These are phyloP conservation scores for Drosophila percnosoma DNA, from an alignment of 2,888 invertebrate species.

Conservation along the genomic window DNA sequence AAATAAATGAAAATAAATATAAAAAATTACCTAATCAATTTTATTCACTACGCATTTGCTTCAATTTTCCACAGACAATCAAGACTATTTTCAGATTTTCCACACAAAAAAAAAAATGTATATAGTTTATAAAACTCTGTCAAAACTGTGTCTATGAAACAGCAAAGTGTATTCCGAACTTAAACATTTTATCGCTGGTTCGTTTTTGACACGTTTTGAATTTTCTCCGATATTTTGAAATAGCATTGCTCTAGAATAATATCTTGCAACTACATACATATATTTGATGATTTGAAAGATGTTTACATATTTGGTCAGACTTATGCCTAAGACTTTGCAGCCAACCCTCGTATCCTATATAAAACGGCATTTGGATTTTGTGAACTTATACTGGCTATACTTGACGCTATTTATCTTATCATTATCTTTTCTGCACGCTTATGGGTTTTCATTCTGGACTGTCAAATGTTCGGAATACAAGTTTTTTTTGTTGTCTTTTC, in stretches of 20 bases:
- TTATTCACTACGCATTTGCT: slow-evolving; percentile 29
- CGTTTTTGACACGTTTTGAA: not conserved
- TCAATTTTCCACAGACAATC: slow-evolving; percentile 29
- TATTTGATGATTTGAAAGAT: not conserved
- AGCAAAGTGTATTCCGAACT: not conserved
- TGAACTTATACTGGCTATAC: too few species aligned
- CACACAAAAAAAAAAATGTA: not conserved
- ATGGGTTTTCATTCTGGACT: not conserved
- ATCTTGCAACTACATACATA: not conserved
- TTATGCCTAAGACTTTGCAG: not conserved
- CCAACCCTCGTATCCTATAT: not conserved
- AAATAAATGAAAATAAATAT: not conserved
- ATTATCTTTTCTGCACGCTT: not conserved
- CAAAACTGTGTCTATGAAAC: not conserved
- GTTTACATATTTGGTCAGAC: not conserved
- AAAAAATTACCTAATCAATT: slow-evolving; percentile 8
- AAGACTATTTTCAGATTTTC: slow-evolving; percentile 10
- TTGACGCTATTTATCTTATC: not conserved
- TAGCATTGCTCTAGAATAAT: not conserved
- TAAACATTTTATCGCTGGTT: not conserved
- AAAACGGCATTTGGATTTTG: not conserved
- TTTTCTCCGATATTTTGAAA: not conserved
- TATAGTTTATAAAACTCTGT: slow-evolving; percentile 4
- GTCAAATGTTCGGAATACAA: not conserved
- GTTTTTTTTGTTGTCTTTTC: not conserved